Conservation (phyloP, 2,888 invertebrate genomes). For the Rotaria sp. region DNA sequence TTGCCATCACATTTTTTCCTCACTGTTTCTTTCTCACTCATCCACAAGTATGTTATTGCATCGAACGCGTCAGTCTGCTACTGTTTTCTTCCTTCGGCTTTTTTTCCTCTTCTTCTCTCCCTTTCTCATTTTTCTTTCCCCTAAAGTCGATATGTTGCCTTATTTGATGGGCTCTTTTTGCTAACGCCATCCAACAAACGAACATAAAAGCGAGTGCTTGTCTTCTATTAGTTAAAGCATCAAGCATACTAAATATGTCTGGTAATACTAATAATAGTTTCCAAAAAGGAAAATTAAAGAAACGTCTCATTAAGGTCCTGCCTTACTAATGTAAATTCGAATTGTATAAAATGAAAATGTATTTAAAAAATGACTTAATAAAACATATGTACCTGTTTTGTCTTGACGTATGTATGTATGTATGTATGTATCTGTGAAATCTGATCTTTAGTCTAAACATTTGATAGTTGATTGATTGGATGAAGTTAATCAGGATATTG, state of each 20-base stretch:
- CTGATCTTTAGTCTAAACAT: background rate
- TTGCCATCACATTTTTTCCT: background rate
- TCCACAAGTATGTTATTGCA: background rate
- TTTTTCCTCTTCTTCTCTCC: background rate
- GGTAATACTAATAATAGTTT: background rate
- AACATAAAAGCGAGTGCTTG: background rate
- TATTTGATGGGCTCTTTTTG: slow-evolving; percentile 5
- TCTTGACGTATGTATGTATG: no score
- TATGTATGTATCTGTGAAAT: background rate
- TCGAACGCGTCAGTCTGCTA: background rate
- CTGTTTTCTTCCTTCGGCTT: background rate
- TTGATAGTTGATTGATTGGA: background rate
- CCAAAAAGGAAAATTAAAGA: background rate
- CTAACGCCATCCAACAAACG: background rate
- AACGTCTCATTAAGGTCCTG: no score
- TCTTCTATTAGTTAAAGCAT: background rate
- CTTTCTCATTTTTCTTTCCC: background rate
- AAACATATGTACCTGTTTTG: no score
- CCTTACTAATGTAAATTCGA: no score
- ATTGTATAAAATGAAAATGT: no score
- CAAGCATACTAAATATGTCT: background rate
- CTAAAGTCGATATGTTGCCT: slow-evolving; percentile 1
- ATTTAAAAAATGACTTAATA: background rate
- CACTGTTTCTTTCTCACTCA: background rate
- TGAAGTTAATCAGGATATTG: background rate